Percentiles rank a stretch among this genome's conserved stretches.
Evolutionary conservation across 37 sponge, comb jelly and placozoan genomes (phyloP).

Genomic region (Halichondria panicea): DNA sequence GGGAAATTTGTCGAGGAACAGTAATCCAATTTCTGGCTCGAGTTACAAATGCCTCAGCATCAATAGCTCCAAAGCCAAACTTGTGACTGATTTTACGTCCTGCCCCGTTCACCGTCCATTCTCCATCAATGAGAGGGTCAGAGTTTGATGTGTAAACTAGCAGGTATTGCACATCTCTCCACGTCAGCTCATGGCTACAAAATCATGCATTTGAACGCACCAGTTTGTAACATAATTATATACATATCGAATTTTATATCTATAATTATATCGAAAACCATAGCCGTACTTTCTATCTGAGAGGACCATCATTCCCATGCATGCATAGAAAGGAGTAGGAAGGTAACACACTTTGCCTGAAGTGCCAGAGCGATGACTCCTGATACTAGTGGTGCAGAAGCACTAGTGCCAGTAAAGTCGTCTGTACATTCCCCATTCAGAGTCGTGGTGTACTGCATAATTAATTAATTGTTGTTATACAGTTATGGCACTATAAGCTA

Average conservation of each 20-base stretch:
- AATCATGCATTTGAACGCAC: neutral
- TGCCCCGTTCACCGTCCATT: slow-evolving; percentile 83
- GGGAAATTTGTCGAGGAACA: slow-evolving; percentile 50
- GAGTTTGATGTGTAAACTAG: slow-evolving; percentile 71
- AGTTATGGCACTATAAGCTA: too few relatives aligned
- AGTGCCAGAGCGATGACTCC: slow-evolving; percentile 75
- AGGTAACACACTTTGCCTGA: slow-evolving; percentile 73
- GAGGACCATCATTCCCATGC: too few relatives aligned
- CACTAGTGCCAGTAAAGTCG: slow-evolving; percentile 68
- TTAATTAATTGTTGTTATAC: too few relatives aligned
- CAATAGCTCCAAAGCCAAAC: slow-evolving; percentile 94
- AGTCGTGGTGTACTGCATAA: slow-evolving; percentile 43
- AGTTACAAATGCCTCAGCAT: slow-evolving; percentile 89
- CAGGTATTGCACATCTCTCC: slow-evolving; percentile 97
- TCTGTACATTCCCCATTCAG: slow-evolving; percentile 31
- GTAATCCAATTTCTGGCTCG: slow-evolving; percentile 87
- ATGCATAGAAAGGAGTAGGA: too few relatives aligned
- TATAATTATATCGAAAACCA: too few relatives aligned
- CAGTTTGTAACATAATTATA: neutral
- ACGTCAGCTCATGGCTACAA: slow-evolving; percentile 82
- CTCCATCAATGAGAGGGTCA: slow-evolving; percentile 3
- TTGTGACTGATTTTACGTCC: slow-evolving; percentile 75
- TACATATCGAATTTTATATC: too few relatives aligned
- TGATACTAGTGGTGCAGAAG: slow-evolving; percentile 65
- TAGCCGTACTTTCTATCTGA: too few relatives aligned